phyloP scores from a whole-genome alignment of 92 coral and sea anemone species.

The Heliopora coerulea region DNA sequence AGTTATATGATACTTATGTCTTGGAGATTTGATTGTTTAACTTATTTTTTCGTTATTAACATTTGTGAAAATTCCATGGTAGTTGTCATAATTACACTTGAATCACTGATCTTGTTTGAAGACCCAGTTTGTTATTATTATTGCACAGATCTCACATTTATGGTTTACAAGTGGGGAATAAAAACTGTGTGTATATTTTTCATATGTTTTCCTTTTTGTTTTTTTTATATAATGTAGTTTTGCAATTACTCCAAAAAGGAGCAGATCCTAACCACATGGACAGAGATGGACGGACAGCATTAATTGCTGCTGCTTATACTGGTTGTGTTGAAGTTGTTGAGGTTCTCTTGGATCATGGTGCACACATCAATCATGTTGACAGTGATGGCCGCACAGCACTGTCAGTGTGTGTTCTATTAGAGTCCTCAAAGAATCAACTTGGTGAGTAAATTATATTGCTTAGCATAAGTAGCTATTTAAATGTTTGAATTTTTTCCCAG shows the following conservation, averaged over 20 bases:
- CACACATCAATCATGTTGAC: slow-evolving; percentile 88
- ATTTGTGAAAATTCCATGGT: too few relatives aligned
- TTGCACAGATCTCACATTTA: too few relatives aligned
- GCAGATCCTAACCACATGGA: slow-evolving; percentile 87
- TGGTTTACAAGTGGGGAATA: too few relatives aligned
- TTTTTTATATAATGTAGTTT: slow-evolving; percentile 43
- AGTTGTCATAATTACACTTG: too few relatives aligned
- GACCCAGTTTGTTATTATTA: too few relatives aligned
- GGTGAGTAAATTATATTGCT: slow-evolving; percentile 15
- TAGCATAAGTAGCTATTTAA: background rate
- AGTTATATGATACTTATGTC: background rate
- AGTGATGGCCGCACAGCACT: slow-evolving; percentile 96
- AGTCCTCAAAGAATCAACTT: slow-evolving; percentile 64
- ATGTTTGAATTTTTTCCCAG: too few relatives aligned
- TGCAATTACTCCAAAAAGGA: slow-evolving; percentile 83
- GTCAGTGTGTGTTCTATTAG: slow-evolving; percentile 85
- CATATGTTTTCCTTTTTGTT: background rate
- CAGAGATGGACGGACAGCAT: slow-evolving; percentile 92
- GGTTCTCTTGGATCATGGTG: slow-evolving; percentile 77
- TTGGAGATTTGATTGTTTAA: too few relatives aligned
- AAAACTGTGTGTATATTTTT: too few relatives aligned
- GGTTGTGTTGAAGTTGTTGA: slow-evolving; percentile 85
- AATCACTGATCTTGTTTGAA: too few relatives aligned
- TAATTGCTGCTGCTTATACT: slow-evolving; percentile 97
- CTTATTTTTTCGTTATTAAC: too few relatives aligned